phyloP scores from a whole-genome alignment of 2,797 vertebrate species.

The Rallus crepitans region DNA sequence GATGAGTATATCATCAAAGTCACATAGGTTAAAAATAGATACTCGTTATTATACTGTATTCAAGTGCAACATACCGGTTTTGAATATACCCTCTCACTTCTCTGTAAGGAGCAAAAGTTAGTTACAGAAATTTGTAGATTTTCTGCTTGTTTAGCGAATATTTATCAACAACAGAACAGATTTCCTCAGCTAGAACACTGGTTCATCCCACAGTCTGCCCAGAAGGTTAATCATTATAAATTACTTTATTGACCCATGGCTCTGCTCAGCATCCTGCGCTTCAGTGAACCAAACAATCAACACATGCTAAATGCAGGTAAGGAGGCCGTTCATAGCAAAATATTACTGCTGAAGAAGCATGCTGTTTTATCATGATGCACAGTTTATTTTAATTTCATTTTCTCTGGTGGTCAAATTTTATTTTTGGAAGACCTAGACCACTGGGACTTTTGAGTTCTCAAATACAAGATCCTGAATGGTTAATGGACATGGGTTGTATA shows the following conservation, averaged over 20 bases:
- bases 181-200: constrained; percentile 8
- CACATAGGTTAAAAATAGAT: not conserved
- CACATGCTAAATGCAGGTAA: constrained; percentile 52
- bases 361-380: not conserved
- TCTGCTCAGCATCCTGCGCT: constrained; percentile 47
- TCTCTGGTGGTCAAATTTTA: not conserved
- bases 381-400: not conserved
- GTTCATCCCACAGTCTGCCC: constrained; percentile 41
- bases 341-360: constrained; percentile 17
- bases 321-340: not conserved
- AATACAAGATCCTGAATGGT: not conserved
- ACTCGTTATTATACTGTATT: not conserved
- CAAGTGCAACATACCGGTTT: not conserved
- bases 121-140: not conserved
- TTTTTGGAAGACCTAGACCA: not conserved
- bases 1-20: not conserved
- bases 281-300: constrained; percentile 61
- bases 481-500: accelerated
- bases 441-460: not conserved
- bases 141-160: constrained; percentile 23
- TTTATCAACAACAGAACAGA: constrained; percentile 5
- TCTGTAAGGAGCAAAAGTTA: constrained; percentile 26
- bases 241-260: constrained; percentile 68
- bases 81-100: not conserved
- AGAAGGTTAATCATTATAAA: constrained; percentile 59